Evolutionary conservation across 1,140 invertebrate genomes (phyloP).

Genomic region (Heliconius eleuchia): DNA sequence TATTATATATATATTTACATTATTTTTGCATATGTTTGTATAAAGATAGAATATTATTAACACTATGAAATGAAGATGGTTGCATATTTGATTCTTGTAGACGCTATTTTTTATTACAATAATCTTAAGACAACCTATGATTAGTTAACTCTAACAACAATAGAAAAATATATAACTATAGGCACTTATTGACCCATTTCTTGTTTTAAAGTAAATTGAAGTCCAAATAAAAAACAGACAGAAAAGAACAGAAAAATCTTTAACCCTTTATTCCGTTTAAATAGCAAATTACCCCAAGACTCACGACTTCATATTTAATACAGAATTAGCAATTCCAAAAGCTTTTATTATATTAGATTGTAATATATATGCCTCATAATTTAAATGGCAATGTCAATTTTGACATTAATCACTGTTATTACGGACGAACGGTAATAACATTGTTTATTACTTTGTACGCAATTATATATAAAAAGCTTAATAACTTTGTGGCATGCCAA

Average conservation of each 20-base stretch:
- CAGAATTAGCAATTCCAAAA: no score
- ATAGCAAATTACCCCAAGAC: no score
- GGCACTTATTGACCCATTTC: no score
- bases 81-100: background rate
- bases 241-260: no score
- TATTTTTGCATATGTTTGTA: background rate
- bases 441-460: background rate
- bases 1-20: background rate
- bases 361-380: background rate
- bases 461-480: slow-evolving; percentile 4
- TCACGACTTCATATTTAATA: background rate
- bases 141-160: no score
- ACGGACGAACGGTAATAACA: background rate
- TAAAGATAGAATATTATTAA: background rate
- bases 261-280: no score
- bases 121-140: no score
- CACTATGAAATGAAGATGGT: background rate
- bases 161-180: background rate
- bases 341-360: no score
- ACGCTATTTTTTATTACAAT: background rate
- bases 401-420: background rate
- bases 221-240: no score
- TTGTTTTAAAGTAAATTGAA: no score
- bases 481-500: background rate
- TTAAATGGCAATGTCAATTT: background rate